These are phyloP conservation scores for Chrysolina americana DNA, from an alignment of 2,888 invertebrate genomes.

Conservation along the genomic window DNA sequence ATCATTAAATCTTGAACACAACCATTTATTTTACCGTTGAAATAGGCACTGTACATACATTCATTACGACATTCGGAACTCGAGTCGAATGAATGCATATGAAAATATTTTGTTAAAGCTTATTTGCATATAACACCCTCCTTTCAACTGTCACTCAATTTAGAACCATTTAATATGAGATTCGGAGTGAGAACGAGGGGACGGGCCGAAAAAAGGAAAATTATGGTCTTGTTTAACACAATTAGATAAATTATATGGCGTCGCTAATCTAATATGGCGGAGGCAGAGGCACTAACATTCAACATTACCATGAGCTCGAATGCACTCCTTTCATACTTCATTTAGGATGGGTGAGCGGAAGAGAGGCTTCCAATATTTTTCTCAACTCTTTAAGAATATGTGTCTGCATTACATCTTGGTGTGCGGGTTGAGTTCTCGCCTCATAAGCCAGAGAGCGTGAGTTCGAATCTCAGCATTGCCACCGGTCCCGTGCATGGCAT, in stretches of 20 bases:
- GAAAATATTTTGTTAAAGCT: slow-evolving; percentile 43
- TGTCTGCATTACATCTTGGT: too few species aligned
- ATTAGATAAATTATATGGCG: slow-evolving; percentile 20
- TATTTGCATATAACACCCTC: slow-evolving; percentile 45
- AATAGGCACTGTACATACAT: slow-evolving; percentile 39
- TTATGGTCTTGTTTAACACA: slow-evolving; percentile 21
- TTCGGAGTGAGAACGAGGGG: slow-evolving; percentile 25
- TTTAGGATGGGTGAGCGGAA: too few species aligned
- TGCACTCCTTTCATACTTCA: neutral
- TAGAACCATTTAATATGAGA: slow-evolving; percentile 39
- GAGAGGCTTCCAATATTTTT: too few species aligned
- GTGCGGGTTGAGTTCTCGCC: too few species aligned
- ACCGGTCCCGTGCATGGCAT: too few species aligned
- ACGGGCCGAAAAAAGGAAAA: neutral
- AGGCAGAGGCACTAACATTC: neutral
- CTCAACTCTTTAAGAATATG: too few species aligned
- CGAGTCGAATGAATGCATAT: slow-evolving; percentile 41
- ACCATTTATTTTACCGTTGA: slow-evolving; percentile 44
- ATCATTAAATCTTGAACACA: slow-evolving; percentile 45
- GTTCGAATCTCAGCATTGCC: too few species aligned
- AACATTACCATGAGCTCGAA: neutral
- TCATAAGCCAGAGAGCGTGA: too few species aligned
- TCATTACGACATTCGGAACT: slow-evolving; percentile 41
- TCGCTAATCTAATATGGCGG: slow-evolving; percentile 14
- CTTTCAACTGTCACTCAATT: slow-evolving; percentile 42